Evolutionary conservation across 2,888 invertebrate species (phyloP), one percentile per base, ranked within the genome.

Genomic region (Phragmatobia fuliginosa): DNA sequence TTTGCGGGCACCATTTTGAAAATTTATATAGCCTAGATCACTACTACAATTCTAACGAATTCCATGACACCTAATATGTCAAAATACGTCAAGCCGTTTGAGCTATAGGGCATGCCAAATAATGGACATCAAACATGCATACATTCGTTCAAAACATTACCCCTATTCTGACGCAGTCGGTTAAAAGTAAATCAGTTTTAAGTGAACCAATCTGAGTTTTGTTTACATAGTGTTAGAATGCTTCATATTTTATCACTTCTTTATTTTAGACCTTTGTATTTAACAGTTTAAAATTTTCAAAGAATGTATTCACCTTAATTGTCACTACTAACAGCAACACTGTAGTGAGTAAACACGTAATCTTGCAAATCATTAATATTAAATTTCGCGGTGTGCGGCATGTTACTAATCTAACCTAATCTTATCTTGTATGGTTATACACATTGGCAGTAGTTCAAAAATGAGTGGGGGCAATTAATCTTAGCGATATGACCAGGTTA

Each of bases 361-460:
- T 73, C 65, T 65, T 33, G 64, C 65, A 61, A 32, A 16, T 45
- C 45, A 75, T 77, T 75, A 77, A 75, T 83, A 81, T 79, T 66
- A 70, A 73, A 79, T 74, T 59, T 73, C 66, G 69, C 67, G 67
- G 64, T 58, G 63, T 72, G 70, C 67, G 28, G 52, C 67, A 64
- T 70, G 73, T 14, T 2, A 14, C 38, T 38, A 71, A 72, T 79
- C 73, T 80, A 73, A 79, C 78, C 76, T 76, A 45, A 75, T 81
- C 70, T 78, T 72, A 83, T 83, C 79, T 78, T 66, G 73, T 66
- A 72, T 75, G 69, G 70, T 71, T 71, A 77, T 72, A 73, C 38
- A 71, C 63, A 71, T 81, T 83, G 82, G 82, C 82, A 79, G 62
- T 8, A 64, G 73, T 73, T 83, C 82, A 83, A 83, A 83, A 75